phyloP scores from a whole-genome alignment of 23 tunicate species.

The Halocynthia aurantium region DNA sequence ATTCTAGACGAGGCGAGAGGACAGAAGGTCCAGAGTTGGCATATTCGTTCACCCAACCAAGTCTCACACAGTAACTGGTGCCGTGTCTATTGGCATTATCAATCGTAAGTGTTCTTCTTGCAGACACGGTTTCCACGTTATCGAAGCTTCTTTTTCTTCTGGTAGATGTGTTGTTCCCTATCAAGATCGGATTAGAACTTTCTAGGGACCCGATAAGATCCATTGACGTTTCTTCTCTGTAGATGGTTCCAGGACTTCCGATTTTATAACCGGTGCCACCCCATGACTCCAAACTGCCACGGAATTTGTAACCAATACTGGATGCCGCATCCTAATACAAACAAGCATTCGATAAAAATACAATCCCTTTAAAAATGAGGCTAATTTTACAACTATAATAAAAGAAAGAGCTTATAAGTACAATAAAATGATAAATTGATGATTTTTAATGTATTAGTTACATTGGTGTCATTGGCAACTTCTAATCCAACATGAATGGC shows the following conservation, averaged over 20 bases:
- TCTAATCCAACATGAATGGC: constrained; percentile 7
- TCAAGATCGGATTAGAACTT: no score
- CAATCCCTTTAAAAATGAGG: no score
- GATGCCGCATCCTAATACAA: no score
- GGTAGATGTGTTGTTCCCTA: no score
- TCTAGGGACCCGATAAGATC: background rate
- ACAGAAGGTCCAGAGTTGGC: background rate
- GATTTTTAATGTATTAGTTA: no score
- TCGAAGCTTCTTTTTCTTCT: background rate
- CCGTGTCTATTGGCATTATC: constrained; percentile 9
- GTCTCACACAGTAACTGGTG: background rate
- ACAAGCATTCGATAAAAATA: no score
- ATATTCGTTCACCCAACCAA: constrained; percentile 20
- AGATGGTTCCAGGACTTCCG: constrained; percentile 17
- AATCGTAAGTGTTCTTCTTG: background rate
- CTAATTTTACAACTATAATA: no score
- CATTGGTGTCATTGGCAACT: background rate
- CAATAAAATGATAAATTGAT: no score
- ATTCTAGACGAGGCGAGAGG: background rate
- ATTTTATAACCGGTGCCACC: constrained; percentile 14
- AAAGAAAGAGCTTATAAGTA: no score
- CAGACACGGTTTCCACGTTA: background rate
- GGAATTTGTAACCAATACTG: constrained; percentile 1
- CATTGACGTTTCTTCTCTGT: constrained; percentile 1
- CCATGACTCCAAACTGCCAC: background rate